A percentile compares a stretch with the other conserved stretches of the same genome.
Conservation (phyloP, 2,888 invertebrate species). For the Holacanthella duospinosa region DNA sequence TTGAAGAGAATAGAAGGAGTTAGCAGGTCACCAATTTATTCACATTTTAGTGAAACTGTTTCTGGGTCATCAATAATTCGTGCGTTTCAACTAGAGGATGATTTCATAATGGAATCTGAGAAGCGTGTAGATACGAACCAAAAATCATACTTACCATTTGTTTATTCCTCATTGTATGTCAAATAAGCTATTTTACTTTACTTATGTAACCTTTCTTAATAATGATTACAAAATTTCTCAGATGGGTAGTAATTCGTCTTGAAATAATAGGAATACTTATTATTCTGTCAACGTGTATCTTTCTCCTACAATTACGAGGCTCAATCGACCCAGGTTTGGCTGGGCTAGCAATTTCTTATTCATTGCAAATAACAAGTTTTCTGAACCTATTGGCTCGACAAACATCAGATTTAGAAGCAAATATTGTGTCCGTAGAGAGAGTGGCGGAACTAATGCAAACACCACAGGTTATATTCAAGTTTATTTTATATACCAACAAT, state of each 20-base stretch:
- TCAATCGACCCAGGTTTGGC: background rate
- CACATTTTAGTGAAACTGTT: conserved; percentile 57
- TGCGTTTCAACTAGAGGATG: conserved; percentile 28
- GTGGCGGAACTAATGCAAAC: background rate
- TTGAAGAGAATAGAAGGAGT: conserved; percentile 86
- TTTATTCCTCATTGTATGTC: background rate
- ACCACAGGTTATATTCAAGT: background rate
- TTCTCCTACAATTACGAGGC: background rate
- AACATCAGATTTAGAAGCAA: conserved; percentile 1
- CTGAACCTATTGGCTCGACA: background rate
- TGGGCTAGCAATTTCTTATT: conserved; percentile 2
- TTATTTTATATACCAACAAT: no score
- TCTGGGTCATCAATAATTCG: conserved; percentile 42
- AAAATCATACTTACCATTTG: conserved; percentile 31
- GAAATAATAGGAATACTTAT: background rate
- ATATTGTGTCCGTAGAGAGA: background rate
- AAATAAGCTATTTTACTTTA: no score
- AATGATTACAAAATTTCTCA: no score
- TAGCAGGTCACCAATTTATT: conserved; percentile 89
- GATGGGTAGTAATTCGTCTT: background rate
- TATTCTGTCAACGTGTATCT: background rate
- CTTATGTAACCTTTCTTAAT: no score
- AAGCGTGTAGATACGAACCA: conserved; percentile 44
- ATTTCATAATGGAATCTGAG: conserved; percentile 44
- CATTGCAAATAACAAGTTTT: background rate